Evolutionary conservation across 2,797 vertebrate genomes (phyloP).

Genomic region (Geotrypetes seraphini): DNA sequence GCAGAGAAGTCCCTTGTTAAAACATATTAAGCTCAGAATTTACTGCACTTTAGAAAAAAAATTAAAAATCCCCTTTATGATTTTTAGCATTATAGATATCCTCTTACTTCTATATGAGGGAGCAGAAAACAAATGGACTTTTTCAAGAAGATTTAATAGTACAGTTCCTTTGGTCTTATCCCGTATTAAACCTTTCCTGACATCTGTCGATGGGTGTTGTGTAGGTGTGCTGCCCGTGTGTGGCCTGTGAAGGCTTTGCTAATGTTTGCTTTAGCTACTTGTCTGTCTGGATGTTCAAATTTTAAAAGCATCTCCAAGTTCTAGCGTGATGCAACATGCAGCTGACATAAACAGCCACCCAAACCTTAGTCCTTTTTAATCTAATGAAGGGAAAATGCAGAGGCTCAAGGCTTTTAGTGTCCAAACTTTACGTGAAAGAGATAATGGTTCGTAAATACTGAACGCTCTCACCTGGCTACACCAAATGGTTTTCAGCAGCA

Average conservation of each 20-base stretch:
- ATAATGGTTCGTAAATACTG: background rate
- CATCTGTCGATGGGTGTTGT: slow-evolving; percentile 48
- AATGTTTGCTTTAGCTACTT: slow-evolving; percentile 54
- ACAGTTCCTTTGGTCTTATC: slow-evolving; percentile 46
- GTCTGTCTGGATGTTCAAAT: slow-evolving; percentile 52
- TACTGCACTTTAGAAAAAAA: too few species aligned
- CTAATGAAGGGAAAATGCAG: slow-evolving; percentile 18
- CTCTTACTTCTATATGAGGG: background rate
- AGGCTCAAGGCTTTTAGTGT: slow-evolving; percentile 17
- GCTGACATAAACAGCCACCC: slow-evolving; percentile 28
- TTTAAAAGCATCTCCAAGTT: slow-evolving; percentile 33
- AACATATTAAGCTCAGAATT: too few species aligned
- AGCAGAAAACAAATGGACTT: background rate
- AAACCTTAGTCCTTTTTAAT: slow-evolving; percentile 32
- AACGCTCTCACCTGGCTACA: slow-evolving; percentile 12
- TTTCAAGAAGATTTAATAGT: slow-evolving; percentile 4
- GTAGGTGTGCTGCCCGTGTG: slow-evolving; percentile 57
- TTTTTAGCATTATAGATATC: slow-evolving; percentile 2
- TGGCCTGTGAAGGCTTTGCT: slow-evolving; percentile 43
- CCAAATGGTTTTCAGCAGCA: slow-evolving; percentile 24
- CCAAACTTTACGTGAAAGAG: slow-evolving; percentile 11
- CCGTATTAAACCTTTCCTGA: slow-evolving; percentile 50
- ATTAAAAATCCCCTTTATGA: too few species aligned
- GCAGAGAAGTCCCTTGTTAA: too few species aligned
- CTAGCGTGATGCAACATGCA: slow-evolving; percentile 52